phyloP scores from a whole-genome alignment of 2,797 vertebrate genomes.

The Pempheris klunzingeri region DNA sequence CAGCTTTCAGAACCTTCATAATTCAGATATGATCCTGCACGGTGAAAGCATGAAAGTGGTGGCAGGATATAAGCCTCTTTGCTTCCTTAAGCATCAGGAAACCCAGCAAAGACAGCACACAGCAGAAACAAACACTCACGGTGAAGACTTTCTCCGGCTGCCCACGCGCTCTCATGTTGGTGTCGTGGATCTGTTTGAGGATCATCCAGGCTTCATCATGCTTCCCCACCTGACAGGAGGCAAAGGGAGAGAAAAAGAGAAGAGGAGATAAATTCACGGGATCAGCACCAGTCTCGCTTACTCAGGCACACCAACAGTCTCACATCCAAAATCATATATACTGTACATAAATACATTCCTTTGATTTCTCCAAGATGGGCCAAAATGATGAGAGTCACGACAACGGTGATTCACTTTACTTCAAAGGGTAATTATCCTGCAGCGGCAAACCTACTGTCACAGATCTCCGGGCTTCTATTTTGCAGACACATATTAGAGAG shows the following conservation, averaged over 20 bases:
- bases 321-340: constrained; percentile 4
- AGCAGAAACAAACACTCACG: constrained; percentile 86
- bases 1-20: constrained; percentile 71
- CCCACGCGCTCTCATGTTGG: constrained; percentile 97
- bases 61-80: constrained; percentile 81
- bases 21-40: constrained; percentile 72
- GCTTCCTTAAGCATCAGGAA: constrained; percentile 72
- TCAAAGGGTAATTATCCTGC: constrained; percentile 65
- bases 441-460: constrained; percentile 50
- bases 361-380: constrained; percentile 54
- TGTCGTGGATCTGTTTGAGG: constrained; percentile 99
- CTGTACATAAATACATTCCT: constrained; percentile 30
- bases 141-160: constrained; percentile 99
- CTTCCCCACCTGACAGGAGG: constrained; percentile 91
- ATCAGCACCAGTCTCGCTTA: constrained; percentile 37
- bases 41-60: constrained; percentile 69
- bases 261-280: constrained; percentile 59
- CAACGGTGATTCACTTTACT: constrained; percentile 70
- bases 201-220: constrained; percentile 99
- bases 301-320: constrained; percentile 48
- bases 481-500: constrained; percentile 24
- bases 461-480: constrained; percentile 47
- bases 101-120: constrained; percentile 48
- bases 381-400: constrained; percentile 66
- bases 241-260: constrained; percentile 38